Evolutionary conservation across 2,797 vertebrate species (phyloP).

Genomic region (Periophthalmus magnuspinnatus): DNA sequence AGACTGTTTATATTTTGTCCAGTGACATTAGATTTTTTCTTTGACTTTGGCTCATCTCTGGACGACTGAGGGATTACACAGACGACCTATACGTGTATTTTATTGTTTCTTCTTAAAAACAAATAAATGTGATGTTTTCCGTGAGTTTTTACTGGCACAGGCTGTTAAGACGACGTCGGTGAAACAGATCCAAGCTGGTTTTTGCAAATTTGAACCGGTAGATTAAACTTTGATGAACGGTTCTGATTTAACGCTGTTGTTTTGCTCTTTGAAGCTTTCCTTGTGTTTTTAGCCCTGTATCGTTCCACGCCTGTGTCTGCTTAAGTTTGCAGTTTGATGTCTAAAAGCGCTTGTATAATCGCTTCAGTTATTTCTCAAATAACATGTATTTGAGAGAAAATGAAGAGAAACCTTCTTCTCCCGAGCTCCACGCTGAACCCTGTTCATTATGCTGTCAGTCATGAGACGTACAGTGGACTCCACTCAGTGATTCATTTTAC

Average conservation of each 20-base stretch:
- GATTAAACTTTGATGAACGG: background rate
- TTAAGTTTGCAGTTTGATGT: background rate
- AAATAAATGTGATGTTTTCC: too few species aligned
- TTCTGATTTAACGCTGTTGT: background rate
- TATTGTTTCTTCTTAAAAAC: background rate
- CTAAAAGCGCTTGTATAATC: background rate
- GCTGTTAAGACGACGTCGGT: background rate
- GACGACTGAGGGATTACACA: too few species aligned
- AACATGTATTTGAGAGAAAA: slow-evolving; percentile 7
- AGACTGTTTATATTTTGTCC: too few species aligned
- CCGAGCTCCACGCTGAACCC: background rate
- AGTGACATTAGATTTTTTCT: too few species aligned
- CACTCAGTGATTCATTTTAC: slow-evolving; percentile 9
- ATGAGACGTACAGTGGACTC: background rate
- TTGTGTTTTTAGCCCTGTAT: background rate
- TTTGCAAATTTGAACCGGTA: background rate
- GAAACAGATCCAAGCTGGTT: background rate
- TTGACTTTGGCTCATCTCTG: too few species aligned
- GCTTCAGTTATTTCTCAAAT: background rate
- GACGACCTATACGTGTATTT: background rate
- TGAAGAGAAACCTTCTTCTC: background rate
- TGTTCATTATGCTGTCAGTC: slow-evolving; percentile 12
- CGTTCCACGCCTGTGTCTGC: background rate
- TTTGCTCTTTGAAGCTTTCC: background rate
- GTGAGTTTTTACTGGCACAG: background rate